These are phyloP conservation scores for Fukomys damarensis DNA, from an alignment of 2,113 vertebrate species.

Conservation along the genomic window DNA sequence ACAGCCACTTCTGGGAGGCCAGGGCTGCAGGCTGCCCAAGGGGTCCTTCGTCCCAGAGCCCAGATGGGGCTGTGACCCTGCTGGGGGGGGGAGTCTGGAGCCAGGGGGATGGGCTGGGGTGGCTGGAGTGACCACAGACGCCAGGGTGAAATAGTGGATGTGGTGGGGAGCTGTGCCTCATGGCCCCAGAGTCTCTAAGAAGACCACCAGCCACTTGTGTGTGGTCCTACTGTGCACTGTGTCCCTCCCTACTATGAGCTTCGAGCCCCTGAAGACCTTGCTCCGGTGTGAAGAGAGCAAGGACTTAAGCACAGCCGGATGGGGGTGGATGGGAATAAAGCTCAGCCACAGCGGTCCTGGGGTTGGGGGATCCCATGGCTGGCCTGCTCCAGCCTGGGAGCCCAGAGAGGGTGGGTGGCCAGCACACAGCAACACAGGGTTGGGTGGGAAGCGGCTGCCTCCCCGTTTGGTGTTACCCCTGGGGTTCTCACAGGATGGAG, in stretches of 20 bases:
- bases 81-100: too few relatives aligned
- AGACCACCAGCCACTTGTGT: neutral
- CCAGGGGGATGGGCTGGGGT: neutral
- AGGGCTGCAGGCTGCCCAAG: conserved; percentile 12
- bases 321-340: neutral
- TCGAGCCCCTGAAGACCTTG: neutral
- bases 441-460: neutral
- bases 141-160: neutral
- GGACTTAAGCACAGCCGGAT: neutral
- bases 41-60: neutral
- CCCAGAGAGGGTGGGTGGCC: neutral
- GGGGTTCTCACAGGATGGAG: neutral
- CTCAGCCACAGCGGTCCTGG: neutral
- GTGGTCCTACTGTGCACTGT: neutral
- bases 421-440: neutral
- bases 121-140: neutral
- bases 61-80: neutral
- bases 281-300: neutral
- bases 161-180: neutral
- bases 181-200: neutral
- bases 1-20: conserved; percentile 62
- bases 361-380: neutral
- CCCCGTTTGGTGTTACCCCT: neutral
- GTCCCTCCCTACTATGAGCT: neutral
- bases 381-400: neutral